phyloP scores from a whole-genome alignment of 1,140 invertebrate genomes.

The Coenobita brevimanus region DNA sequence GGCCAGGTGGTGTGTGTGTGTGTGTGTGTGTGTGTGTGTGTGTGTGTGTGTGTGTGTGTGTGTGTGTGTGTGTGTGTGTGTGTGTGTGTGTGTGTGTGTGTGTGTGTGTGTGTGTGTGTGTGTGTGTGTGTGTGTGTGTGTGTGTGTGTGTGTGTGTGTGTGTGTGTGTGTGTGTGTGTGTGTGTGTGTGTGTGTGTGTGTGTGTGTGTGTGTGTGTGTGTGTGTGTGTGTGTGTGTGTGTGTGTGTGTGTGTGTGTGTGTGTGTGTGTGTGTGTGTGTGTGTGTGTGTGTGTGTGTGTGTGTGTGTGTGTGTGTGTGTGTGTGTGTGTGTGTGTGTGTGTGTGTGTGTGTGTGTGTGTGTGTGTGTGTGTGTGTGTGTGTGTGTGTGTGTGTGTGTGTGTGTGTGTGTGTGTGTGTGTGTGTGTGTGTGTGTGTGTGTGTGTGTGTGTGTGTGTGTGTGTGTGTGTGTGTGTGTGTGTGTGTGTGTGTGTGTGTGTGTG shows the following conservation, averaged over 20 bases:
- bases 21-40: not conserved
- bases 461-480: not conserved
- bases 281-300: too few relatives aligned
- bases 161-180: conserved; percentile 2
- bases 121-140: too few relatives aligned
- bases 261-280: too few relatives aligned
- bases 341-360: too few relatives aligned
- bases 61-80: conserved; percentile 12
- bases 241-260: conserved; percentile 5
- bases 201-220: too few relatives aligned
- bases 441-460: too few relatives aligned
- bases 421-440: not conserved
- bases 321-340: conserved; percentile 8
- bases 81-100: not conserved
- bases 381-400: not conserved
- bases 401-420: conserved; percentile 12
- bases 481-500: conserved; percentile 12
- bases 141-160: conserved; percentile 10
- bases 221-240: conserved; percentile 7
- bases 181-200: too few relatives aligned
- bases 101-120: too few relatives aligned
- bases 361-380: too few relatives aligned
- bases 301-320: conserved; percentile 4
- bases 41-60: not conserved
- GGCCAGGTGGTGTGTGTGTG: not conserved